phyloP scores from a whole-genome alignment of 1,140 invertebrate species.

The Achatina immaculata region DNA sequence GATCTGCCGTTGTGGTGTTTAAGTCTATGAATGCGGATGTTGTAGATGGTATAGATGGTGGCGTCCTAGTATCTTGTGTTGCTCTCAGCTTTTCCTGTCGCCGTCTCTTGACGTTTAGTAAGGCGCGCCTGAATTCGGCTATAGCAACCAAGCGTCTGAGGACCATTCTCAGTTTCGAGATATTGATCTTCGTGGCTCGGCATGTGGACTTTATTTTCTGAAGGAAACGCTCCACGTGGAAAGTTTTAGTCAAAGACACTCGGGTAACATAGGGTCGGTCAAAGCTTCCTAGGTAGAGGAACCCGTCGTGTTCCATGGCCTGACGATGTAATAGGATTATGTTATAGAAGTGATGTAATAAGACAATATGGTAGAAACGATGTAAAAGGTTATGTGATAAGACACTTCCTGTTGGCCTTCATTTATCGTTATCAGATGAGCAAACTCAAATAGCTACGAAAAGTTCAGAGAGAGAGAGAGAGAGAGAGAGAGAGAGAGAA shows the following conservation, averaged over 20 bases:
- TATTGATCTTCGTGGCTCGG: constrained; percentile 27
- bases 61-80: not conserved
- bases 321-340: not conserved
- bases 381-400: not conserved
- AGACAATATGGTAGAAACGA: not conserved
- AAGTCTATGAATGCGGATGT: not conserved
- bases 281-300: constrained; percentile 22
- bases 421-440: too few relatives aligned
- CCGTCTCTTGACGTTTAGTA: not conserved
- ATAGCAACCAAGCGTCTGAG: constrained; percentile 20
- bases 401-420: not conserved
- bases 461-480: too few relatives aligned
- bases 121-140: constrained; percentile 10
- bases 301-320: constrained; percentile 27
- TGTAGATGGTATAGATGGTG: not conserved
- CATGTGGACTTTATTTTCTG: constrained; percentile 32
- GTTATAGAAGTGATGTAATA: not conserved
- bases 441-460: too few relatives aligned
- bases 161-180: constrained; percentile 7
- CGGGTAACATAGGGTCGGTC: constrained; percentile 24
- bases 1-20: not conserved
- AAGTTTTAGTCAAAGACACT: not conserved
- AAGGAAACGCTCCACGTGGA: constrained; percentile 30
- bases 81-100: not conserved
- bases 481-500: too few relatives aligned